Base-by-base conservation (phyloP, 2,113 vertebrate genomes). In the Crotalus tigris region DNA sequence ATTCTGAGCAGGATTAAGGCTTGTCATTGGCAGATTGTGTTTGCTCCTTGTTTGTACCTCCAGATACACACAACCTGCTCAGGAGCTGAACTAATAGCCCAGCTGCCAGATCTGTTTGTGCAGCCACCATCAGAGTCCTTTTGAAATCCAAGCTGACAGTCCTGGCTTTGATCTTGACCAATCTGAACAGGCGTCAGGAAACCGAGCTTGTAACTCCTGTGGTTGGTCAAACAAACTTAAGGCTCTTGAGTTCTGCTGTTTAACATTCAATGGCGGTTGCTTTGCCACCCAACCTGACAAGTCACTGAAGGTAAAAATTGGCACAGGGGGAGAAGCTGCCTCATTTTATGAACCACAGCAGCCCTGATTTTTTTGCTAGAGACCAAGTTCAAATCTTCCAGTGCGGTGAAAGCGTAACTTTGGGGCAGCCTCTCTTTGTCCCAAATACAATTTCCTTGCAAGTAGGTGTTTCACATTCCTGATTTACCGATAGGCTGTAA, bases 241-340 rank as follows among this genome's bases (percentile, higher is more conserved):
- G 0, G 0, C 2, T 12, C 1, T 39, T 13, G 5, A 49, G 17
- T 0, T 0, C 3, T 17, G 17, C 2, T 24, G 75, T 3, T 24
- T 0, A 8, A 8, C 59, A 55, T 39, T 26, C 21, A 1, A 54
- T 9, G 44, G 15, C 5, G 0, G n/a, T n/a, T 3, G 2, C 6
- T 29, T 13, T 58, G 23, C 44, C 24, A 17, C 39, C 46, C 53
- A n/a, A 24, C 53, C 17, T 90, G 58, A 23, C 55, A 49, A 17
- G 33, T 58, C 6, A n/a, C 29, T 69, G 69, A 75, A 75, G n/a
- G 69, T 39, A n/a, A 5, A 12, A 8, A 44, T 12, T 64, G 24
- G 26, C n/a, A 33, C 51, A 59, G 19, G 2, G 11, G 8, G 21
- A 39, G 3, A 1, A 7, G 15, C 6, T 1, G 3, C 29, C n/a